Conservation (phyloP, 2,888 invertebrate species). For the Xylocampa areola region DNA sequence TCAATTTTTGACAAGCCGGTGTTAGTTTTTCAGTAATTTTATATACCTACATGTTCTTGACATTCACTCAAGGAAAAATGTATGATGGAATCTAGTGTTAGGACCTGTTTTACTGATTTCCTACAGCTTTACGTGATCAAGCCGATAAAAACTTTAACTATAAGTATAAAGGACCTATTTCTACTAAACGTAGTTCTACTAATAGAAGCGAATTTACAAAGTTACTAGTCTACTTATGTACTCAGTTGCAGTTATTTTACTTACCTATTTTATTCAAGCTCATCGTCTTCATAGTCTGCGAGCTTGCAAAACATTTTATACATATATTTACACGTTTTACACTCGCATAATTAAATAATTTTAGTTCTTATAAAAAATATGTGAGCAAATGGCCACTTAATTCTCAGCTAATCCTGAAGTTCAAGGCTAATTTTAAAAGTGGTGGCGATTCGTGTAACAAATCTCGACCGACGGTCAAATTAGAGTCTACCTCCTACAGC, state of each 20-base stretch:
- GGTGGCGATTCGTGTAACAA: slow-evolving; percentile 23
- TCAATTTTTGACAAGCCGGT: slow-evolving; percentile 2
- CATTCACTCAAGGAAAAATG: slow-evolving; percentile 8
- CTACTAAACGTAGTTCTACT: too few species aligned
- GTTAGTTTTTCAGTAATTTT: slow-evolving; percentile 23
- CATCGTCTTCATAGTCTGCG: too few species aligned
- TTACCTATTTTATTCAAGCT: too few species aligned
- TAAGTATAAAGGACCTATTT: too few species aligned
- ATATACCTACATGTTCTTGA: background rate
- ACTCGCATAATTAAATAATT: slow-evolving; percentile 22
- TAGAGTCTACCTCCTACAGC: background rate
- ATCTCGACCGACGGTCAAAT: background rate
- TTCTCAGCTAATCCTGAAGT: slow-evolving; percentile 24
- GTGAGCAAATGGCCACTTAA: slow-evolving; percentile 26
- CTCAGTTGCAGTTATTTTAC: too few species aligned
- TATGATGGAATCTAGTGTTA: slow-evolving; percentile 3
- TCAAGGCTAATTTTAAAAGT: slow-evolving; percentile 27
- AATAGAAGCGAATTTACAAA: too few species aligned
- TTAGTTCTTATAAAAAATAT: slow-evolving; percentile 1
- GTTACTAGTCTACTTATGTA: too few species aligned
- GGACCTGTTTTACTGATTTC: slow-evolving; percentile 1
- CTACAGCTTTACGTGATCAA: slow-evolving; percentile 1
- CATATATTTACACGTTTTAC: background rate
- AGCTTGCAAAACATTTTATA: background rate
- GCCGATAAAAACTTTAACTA: background rate